Percentiles rank a stretch among this genome's conserved stretches.
Conservation (phyloP, 2,113 vertebrate species). For the Ceyx cyanopectus region DNA sequence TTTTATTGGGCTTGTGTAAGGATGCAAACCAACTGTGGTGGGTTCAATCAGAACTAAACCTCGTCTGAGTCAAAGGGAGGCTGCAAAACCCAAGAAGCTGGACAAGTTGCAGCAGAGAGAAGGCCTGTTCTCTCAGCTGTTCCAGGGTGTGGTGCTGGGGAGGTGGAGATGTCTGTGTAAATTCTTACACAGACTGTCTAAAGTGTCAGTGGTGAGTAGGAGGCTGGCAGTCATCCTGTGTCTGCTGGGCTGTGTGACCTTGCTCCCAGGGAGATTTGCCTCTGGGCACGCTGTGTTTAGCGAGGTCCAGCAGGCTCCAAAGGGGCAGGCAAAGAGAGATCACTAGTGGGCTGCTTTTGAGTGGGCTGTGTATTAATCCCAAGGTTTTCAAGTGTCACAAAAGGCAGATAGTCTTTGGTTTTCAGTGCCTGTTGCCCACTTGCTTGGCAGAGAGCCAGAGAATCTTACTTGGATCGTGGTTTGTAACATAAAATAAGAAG, state of each 20-base stretch:
- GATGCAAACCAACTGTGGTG: background rate
- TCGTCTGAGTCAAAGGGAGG: background rate
- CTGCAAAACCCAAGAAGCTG: conserved; percentile 40
- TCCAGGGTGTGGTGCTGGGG: conserved; percentile 25
- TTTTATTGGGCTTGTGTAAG: conserved; percentile 53
- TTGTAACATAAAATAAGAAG: conserved; percentile 36
- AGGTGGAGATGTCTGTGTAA: background rate
- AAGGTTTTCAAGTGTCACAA: conserved; percentile 40
- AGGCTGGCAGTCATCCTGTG: conserved; percentile 37
- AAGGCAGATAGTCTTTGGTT: conserved; percentile 12
- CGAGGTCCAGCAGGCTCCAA: background rate
- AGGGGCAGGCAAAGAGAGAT: background rate
- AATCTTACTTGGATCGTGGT: conserved; percentile 25
- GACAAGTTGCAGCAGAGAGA: conserved; percentile 36
- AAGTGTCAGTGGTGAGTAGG: conserved; percentile 10
- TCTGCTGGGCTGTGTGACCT: background rate
- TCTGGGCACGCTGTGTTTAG: conserved; percentile 35
- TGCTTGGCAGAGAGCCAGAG: conserved; percentile 4
- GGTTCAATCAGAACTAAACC: conserved; percentile 40
- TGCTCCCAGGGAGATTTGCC: background rate
- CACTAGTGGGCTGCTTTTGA: conserved; percentile 28
- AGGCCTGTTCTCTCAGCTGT: conserved; percentile 68
- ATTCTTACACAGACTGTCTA: background rate
- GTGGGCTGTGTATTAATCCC: conserved; percentile 7
- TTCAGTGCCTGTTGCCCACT: background rate